phyloP scores from a whole-genome alignment of 1,140 invertebrate species.

The Contarinia nasturtii region DNA sequence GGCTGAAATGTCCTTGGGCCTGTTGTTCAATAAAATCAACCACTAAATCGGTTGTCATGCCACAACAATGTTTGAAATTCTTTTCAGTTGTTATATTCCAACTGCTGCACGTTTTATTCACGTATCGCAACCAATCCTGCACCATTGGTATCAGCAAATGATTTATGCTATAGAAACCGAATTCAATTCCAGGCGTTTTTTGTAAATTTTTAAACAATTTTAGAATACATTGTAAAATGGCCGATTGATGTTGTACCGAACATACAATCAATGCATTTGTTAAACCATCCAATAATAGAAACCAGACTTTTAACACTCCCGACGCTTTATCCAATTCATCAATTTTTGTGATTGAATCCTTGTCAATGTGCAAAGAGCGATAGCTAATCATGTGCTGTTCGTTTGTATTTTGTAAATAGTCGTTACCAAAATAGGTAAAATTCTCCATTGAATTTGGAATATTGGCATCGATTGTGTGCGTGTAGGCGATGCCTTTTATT shows the following conservation, averaged over 20 bases:
- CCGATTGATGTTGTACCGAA: conserved; percentile 65
- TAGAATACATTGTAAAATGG: conserved; percentile 70
- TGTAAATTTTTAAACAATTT: conserved; percentile 58
- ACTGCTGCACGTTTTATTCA: conserved; percentile 40
- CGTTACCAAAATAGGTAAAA: conserved; percentile 29
- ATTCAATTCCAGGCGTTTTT: conserved; percentile 58
- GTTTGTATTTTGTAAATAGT: conserved; percentile 22
- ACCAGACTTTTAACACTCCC: conserved; percentile 80
- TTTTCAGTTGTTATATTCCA: conserved; percentile 53
- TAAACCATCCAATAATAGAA: conserved; percentile 72
- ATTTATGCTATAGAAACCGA: conserved; percentile 78
- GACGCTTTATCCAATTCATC: conserved; percentile 56
- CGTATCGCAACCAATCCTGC: conserved; percentile 71
- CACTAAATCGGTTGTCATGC: conserved; percentile 75
- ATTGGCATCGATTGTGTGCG: conserved; percentile 64
- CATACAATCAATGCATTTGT: conserved; percentile 64
- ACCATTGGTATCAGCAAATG: conserved; percentile 74
- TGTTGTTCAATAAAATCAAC: conserved; percentile 45
- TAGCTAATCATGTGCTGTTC: conserved; percentile 29
- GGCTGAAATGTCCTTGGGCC: too few species aligned
- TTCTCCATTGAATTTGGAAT: conserved; percentile 57
- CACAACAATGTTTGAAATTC: conserved; percentile 86
- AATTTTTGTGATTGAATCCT: conserved; percentile 32
- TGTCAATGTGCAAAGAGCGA: conserved; percentile 31
- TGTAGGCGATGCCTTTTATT: conserved; percentile 57